Conservation (phyloP, 1,140 invertebrate genomes). For the Drosophila ananassae region DNA sequence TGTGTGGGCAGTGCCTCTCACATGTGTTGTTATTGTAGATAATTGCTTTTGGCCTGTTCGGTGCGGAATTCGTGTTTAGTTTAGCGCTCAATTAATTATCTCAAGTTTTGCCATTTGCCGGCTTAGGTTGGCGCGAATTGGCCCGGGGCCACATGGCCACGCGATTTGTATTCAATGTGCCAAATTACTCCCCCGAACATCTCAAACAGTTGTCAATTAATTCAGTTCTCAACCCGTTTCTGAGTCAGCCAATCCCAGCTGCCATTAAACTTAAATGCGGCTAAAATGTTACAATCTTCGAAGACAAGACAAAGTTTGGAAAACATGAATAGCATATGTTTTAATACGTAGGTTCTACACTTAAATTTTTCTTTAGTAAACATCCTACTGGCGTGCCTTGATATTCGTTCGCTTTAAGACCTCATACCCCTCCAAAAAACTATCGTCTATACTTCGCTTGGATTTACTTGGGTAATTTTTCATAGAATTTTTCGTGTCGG, state of each 20-base stretch:
- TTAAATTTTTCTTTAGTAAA: neutral
- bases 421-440: slow-evolving; percentile 18
- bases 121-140: slow-evolving; percentile 52
- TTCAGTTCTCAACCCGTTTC: slow-evolving; percentile 16
- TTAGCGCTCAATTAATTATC: slow-evolving; percentile 81
- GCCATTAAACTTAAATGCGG: slow-evolving; percentile 23
- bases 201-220: slow-evolving; percentile 50
- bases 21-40: slow-evolving; percentile 67
- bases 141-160: slow-evolving; percentile 35
- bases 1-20: neutral
- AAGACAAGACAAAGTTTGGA: too few relatives aligned
- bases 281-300: neutral
- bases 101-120: slow-evolving; percentile 73
- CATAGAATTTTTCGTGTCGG: slow-evolving; percentile 61
- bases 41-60: slow-evolving; percentile 64
- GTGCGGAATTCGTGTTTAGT: slow-evolving; percentile 68
- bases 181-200: slow-evolving; percentile 39
- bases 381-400: neutral
- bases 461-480: slow-evolving; percentile 62
- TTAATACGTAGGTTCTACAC: neutral
- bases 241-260: neutral
- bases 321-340: neutral
- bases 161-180: slow-evolving; percentile 71
- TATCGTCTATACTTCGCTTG: slow-evolving; percentile 44
- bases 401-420: slow-evolving; percentile 21